Percentiles rank a stretch among this genome's conserved stretches.
Conservation (phyloP, 1,140 invertebrate genomes). For the Archivesica marissinica region DNA sequence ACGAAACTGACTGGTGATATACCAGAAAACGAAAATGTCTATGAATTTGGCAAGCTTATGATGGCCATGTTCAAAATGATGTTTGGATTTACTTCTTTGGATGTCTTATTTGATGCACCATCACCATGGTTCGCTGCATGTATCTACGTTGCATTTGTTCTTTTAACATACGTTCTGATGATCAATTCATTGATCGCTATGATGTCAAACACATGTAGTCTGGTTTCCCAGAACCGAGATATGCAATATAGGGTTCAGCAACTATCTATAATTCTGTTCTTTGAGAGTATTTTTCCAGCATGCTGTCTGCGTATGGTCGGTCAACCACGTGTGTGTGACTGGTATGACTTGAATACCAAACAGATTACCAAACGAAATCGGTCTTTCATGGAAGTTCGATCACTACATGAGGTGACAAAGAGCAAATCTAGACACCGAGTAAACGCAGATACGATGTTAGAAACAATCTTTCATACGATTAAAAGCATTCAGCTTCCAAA, state of each 20-base stretch:
- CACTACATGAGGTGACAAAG: constrained; percentile 37
- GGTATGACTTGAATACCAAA: constrained; percentile 4
- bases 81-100: constrained; percentile 39
- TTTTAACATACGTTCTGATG: constrained; percentile 48
- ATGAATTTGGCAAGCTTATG: constrained; percentile 10
- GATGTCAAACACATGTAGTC: constrained; percentile 55
- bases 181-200: constrained; percentile 55
- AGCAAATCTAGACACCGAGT: constrained; percentile 17
- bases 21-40: constrained; percentile 22
- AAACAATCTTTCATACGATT: constrained; percentile 44
- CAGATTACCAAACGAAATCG: not conserved
- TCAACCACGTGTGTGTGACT: constrained; percentile 30
- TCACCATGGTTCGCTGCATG: constrained; percentile 26
- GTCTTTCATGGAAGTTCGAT: constrained; percentile 47
- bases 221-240: constrained; percentile 43
- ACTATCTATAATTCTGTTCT: constrained; percentile 49
- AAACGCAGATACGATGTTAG: constrained; percentile 40
- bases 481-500: constrained; percentile 28
- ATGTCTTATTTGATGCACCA: constrained; percentile 45
- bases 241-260: constrained; percentile 52
- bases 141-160: constrained; percentile 41
- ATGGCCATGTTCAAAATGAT: constrained; percentile 51
- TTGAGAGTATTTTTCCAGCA: constrained; percentile 49
- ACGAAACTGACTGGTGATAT: not conserved
- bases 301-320: constrained; percentile 14